phyloP scores from a whole-genome alignment of 2,797 vertebrate species.

The Melanotaenia boesemani region DNA sequence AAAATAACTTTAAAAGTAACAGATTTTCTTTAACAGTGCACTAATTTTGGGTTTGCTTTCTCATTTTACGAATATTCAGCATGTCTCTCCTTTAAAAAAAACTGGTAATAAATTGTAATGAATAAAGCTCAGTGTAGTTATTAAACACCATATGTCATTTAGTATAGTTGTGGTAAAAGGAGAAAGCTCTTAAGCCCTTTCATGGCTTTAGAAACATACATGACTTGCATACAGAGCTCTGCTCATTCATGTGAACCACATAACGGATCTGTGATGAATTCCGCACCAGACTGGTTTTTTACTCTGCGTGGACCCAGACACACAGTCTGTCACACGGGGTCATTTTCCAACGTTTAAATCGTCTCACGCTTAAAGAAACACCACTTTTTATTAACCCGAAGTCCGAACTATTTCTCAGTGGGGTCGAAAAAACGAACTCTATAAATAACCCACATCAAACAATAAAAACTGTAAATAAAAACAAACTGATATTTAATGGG shows the following conservation, averaged over 20 bases:
- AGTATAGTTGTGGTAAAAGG: not conserved
- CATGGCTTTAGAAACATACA: not conserved
- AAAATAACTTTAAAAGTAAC: not conserved
- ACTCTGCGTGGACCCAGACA: slow-evolving; percentile 33
- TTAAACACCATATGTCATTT: no score
- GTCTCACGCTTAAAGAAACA: slow-evolving; percentile 36
- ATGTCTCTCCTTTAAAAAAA: not conserved
- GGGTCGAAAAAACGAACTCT: accelerated
- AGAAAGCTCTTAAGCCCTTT: no score
- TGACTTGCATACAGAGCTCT: not conserved
- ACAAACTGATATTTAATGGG: not conserved
- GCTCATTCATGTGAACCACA: slow-evolving; percentile 29
- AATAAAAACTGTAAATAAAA: not conserved
- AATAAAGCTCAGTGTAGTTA: no score
- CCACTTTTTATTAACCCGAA: not conserved
- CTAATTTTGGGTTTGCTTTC: not conserved
- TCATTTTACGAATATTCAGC: not conserved
- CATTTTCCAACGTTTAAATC: not conserved
- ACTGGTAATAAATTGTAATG: no score
- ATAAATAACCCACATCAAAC: not conserved
- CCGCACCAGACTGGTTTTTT: slow-evolving; percentile 72
- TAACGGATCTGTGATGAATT: slow-evolving; percentile 72
- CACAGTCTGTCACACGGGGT: slow-evolving; percentile 22
- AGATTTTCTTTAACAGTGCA: not conserved
- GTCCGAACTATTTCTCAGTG: not conserved